phyloP scores from a whole-genome alignment of 2,113 vertebrate species.

The Solea senegalensis region DNA sequence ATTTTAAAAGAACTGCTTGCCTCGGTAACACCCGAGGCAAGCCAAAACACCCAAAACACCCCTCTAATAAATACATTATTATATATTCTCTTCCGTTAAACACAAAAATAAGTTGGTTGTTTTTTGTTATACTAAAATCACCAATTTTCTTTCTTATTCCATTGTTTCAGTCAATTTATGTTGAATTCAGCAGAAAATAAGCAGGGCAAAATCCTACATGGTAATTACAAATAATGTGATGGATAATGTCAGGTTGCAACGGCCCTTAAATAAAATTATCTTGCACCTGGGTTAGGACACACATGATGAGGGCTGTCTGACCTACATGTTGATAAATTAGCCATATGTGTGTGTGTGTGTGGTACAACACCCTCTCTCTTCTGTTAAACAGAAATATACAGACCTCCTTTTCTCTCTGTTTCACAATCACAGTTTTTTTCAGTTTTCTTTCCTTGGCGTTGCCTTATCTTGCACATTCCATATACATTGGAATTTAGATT shows the following conservation, averaged over 20 bases:
- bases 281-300: conserved; percentile 1
- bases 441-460: too few relatives aligned
- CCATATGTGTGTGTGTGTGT: neutral
- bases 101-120: too few relatives aligned
- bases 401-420: neutral
- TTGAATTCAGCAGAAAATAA: neutral
- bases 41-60: too few relatives aligned
- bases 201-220: neutral
- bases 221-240: conserved; percentile 19
- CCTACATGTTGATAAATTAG: conserved; percentile 24
- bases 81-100: too few relatives aligned
- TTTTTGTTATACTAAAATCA: too few relatives aligned
- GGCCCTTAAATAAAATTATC: conserved; percentile 1
- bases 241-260: neutral
- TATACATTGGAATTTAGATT: too few relatives aligned
- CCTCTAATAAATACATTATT: too few relatives aligned
- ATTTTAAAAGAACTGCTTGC: too few relatives aligned
- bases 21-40: too few relatives aligned
- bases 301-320: neutral
- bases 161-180: too few relatives aligned
- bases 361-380: neutral
- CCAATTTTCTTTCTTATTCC: too few relatives aligned
- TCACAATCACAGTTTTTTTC: neutral
- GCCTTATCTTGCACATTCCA: neutral
- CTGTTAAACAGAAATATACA: neutral